These are phyloP conservation scores for Trissolcus basalis DNA, from an alignment of 1,140 invertebrate genomes.

Conservation along the genomic window DNA sequence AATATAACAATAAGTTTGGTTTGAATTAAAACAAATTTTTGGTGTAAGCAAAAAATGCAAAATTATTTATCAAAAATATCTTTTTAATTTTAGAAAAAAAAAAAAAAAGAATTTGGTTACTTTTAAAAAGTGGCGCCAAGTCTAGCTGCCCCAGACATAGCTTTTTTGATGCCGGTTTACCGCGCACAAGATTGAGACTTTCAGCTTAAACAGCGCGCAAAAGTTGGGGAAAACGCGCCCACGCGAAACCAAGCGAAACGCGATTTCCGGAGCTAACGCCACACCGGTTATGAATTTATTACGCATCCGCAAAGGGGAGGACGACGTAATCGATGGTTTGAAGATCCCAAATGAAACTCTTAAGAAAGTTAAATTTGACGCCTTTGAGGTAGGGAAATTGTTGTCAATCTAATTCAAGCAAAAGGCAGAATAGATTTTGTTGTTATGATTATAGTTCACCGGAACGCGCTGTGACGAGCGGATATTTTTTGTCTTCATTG, in stretches of 20 bases:
- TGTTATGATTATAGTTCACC: too few species aligned
- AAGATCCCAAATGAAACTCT: slow-evolving; percentile 7
- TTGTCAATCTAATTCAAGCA: too few species aligned
- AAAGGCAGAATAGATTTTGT: too few species aligned
- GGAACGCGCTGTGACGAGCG: not conserved
- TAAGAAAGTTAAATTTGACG: slow-evolving; percentile 15
- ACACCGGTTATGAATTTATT: slow-evolving; percentile 41
- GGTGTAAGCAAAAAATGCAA: too few species aligned
- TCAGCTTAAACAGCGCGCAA: slow-evolving; percentile 2
- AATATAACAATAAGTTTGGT: too few species aligned
- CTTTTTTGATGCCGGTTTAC: too few species aligned
- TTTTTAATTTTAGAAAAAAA: too few species aligned
- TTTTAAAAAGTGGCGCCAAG: too few species aligned
- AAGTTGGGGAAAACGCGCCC: slow-evolving; percentile 37
- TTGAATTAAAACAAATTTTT: too few species aligned
- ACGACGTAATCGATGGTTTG: slow-evolving; percentile 11
- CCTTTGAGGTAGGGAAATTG: not conserved
- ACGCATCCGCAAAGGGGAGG: slow-evolving; percentile 2
- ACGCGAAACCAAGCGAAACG: slow-evolving; percentile 12
- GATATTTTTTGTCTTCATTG: not conserved
- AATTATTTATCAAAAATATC: too few species aligned
- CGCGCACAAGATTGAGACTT: not conserved
- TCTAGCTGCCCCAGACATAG: too few species aligned
- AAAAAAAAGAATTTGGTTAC: too few species aligned
- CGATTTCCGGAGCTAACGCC: slow-evolving; percentile 24